Evolutionary conservation across 2,888 invertebrate species (phyloP), one percentile per base, ranked within the genome.

Genomic region (Blastobasis lacticolella): DNA sequence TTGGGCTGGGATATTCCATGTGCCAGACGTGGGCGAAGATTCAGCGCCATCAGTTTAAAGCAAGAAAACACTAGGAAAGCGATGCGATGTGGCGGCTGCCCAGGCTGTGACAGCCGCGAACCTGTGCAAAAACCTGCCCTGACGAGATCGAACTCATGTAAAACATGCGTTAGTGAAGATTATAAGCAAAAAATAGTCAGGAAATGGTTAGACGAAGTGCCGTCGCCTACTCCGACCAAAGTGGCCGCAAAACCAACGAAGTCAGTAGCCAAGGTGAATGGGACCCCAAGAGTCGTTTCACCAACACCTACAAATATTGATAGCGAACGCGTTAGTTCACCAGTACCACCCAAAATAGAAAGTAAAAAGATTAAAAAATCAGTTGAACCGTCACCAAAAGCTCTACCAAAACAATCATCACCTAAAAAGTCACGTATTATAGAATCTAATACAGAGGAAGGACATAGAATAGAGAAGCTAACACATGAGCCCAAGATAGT

Each of bases 181-280:
- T 92, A 92, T 62, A 94, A 94, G 66, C 92, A 94, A 57, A 90
- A 88, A 63, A 94, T 92, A 67, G 94, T 94, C n/a, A 90, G 92
- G 57, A 93, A 93, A 77, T 94, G 94, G 94, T 73, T 94, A 49
- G 93, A 94, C 64, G 91, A 92, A 64, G 92, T 94, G 6, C 93
- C 93, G 4, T 62, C 73, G 40, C 77, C 77, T 10, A 55, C 60
- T 7, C 61, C 67, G 36, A 62, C 49, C 23, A 47, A 41, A 10
- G 51, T 65, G 6, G 55, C 67, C 6, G 59, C 68, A 9, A 76
- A 68, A 57, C 70, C 76, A 0, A 53, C 70, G 0, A 85, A 87
- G 58, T 82, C 84, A 4, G 63, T 85, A 5, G 80, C 82, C n/a
- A 88, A 87, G 59, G 76, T 86, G 0, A 80, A 72, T 62, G 86